A percentile compares a stretch with the other conserved stretches of the same genome.
Conservation (phyloP, 2,888 invertebrate genomes). For the Plebejus melissa region DNA sequence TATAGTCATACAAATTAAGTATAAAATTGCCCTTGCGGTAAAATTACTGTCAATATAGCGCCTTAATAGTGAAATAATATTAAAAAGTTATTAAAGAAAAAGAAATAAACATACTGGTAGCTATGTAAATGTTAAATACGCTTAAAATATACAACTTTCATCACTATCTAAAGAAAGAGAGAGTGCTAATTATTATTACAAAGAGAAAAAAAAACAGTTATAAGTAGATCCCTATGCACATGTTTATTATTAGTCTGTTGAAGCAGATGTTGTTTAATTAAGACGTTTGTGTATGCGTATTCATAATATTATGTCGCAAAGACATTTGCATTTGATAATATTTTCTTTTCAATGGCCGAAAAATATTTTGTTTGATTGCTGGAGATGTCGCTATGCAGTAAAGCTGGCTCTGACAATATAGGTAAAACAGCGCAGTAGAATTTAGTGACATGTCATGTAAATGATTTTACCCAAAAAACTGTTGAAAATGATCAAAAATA, state of each 20-base stretch:
- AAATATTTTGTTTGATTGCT: neutral
- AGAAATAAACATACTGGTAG: neutral
- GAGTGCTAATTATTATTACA: neutral
- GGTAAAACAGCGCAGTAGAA: neutral
- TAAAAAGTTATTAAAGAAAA: too few species aligned
- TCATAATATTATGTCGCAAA: neutral
- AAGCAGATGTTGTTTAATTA: slow-evolving; percentile 13
- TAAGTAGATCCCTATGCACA: neutral
- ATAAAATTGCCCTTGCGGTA: too few species aligned
- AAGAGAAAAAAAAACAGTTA: neutral
- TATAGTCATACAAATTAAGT: too few species aligned
- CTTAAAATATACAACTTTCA: neutral
- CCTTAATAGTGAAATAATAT: too few species aligned
- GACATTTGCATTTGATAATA: neutral
- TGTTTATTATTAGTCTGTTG: neutral
- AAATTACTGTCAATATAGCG: too few species aligned
- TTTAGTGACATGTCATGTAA: too few species aligned
- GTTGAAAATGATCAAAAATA: neutral
- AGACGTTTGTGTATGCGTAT: neutral
- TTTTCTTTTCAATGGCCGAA: neutral
- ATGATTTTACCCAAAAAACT: neutral
- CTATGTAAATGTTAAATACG: neutral
- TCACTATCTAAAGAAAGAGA: neutral
- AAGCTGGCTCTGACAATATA: neutral
- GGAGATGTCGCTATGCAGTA: neutral